phyloP scores from a whole-genome alignment of 2,888 invertebrate genomes.

The Strigamia maritima region DNA sequence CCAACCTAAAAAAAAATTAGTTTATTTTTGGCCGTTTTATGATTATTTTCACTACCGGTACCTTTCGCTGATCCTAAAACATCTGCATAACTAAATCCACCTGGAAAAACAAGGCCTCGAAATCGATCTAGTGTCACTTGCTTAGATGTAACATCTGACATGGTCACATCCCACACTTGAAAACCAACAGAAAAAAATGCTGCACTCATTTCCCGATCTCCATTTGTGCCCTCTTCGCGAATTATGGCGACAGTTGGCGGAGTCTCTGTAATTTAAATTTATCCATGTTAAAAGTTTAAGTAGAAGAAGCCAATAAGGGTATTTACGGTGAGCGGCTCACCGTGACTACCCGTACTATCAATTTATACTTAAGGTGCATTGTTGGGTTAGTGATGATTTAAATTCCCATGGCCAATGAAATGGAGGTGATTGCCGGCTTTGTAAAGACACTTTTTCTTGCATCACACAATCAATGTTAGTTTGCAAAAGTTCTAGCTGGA shows the following conservation, averaged over 20 bases:
- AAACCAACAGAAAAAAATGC: conserved; percentile 80
- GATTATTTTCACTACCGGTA: neutral
- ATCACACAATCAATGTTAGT: conserved; percentile 72
- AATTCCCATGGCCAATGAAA: conserved; percentile 56
- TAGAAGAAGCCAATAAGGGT: too few species aligned
- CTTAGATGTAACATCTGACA: conserved; percentile 78
- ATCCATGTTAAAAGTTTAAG: neutral
- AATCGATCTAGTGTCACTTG: conserved; percentile 72
- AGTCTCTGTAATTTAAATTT: neutral
- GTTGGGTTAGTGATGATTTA: conserved; percentile 51
- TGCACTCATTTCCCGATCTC: conserved; percentile 93
- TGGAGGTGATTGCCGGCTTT: conserved; percentile 65
- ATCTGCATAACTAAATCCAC: conserved; percentile 99
- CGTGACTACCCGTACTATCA: too few species aligned
- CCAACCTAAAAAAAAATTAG: conserved; percentile 68
- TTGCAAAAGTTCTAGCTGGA: conserved; percentile 79
- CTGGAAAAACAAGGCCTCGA: conserved; percentile 88
- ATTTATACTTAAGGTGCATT: neutral
- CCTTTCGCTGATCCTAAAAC: conserved; percentile 90
- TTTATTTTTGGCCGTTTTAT: neutral
- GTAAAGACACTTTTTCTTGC: conserved; percentile 71
- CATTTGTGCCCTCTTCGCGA: conserved; percentile 94
- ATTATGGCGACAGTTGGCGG: conserved; percentile 78
- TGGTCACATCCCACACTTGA: conserved; percentile 89
- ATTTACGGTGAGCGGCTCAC: too few species aligned